Evolutionary conservation across 2,888 invertebrate genomes (phyloP).

Genomic region (Ichneumoninae sp.): DNA sequence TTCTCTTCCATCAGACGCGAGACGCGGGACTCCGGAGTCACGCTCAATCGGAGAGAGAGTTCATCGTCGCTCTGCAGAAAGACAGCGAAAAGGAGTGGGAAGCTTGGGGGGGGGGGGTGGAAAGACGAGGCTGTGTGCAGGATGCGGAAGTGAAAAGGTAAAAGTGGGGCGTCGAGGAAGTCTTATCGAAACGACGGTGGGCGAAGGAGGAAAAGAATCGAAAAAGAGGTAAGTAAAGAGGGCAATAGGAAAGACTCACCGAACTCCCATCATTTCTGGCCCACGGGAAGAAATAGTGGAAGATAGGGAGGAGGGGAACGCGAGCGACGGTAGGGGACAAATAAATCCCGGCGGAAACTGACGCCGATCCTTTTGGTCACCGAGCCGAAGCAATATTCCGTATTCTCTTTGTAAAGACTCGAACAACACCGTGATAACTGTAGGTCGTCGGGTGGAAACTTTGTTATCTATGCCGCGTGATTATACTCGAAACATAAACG

Average conservation of each 20-base stretch:
- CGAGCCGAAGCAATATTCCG: slow-evolving; percentile 12
- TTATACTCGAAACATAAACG: neutral
- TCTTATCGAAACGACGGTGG: slow-evolving; percentile 41
- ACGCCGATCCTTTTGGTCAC: slow-evolving; percentile 43
- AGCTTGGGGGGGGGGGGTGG: slow-evolving; percentile 19
- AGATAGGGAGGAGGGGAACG: neutral
- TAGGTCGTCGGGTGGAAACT: neutral
- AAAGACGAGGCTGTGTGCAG: slow-evolving; percentile 43
- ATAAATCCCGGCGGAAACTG: slow-evolving; percentile 59
- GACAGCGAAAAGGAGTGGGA: slow-evolving; percentile 46
- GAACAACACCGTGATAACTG: neutral
- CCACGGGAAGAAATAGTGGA: neutral
- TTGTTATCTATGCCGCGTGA: neutral
- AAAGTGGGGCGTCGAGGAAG: slow-evolving; percentile 56
- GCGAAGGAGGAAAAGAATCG: slow-evolving; percentile 13
- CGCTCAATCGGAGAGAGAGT: slow-evolving; percentile 58
- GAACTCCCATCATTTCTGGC: slow-evolving; percentile 14
- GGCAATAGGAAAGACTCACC: slow-evolving; percentile 29
- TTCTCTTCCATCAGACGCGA: slow-evolving; percentile 44
- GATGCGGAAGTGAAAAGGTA: slow-evolving; percentile 60
- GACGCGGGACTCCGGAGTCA: slow-evolving; percentile 46
- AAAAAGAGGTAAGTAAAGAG: slow-evolving; percentile 33
- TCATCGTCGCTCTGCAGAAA: slow-evolving; percentile 54
- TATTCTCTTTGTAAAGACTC: slow-evolving; percentile 36
- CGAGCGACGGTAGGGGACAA: slow-evolving; percentile 33